These are phyloP conservation scores for Sphenodon punctatus DNA, from an alignment of 2,797 vertebrate species.

Conservation along the genomic window DNA sequence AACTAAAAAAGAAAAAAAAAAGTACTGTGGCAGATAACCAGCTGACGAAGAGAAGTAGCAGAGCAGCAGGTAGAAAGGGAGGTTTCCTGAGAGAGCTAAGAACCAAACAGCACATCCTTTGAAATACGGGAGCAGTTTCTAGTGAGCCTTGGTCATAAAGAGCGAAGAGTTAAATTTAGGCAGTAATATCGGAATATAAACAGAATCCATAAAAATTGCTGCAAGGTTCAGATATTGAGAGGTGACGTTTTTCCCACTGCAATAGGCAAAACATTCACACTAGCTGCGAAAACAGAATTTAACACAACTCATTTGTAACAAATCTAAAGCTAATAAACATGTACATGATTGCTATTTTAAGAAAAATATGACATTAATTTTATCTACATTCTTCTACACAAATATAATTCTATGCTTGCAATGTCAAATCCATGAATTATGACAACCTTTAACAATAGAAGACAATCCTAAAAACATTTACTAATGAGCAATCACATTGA, in stretches of 20 bases:
- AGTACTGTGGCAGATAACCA: conserved; percentile 3
- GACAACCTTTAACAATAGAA: not conserved
- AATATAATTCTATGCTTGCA: too few relatives aligned
- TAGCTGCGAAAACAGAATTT: not conserved
- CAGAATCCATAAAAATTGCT: not conserved
- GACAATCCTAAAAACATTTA: too few relatives aligned
- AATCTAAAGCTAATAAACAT: not conserved
- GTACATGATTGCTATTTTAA: not conserved
- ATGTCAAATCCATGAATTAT: not conserved
- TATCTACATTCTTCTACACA: not conserved
- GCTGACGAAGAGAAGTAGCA: conserved; percentile 2
- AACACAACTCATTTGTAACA: not conserved
- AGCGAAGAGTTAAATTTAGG: not conserved
- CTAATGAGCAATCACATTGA: too few relatives aligned
- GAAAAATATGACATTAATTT: not conserved
- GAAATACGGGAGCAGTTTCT: not conserved
- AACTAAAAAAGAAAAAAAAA: too few relatives aligned
- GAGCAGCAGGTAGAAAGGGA: not conserved
- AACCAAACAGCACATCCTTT: not conserved
- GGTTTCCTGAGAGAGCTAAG: not conserved
- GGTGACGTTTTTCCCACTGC: not conserved
- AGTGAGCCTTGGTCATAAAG: not conserved
- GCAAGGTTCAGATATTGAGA: not conserved
- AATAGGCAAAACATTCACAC: not conserved
- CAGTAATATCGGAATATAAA: not conserved